Conservation (phyloP, 2,113 vertebrate species). For the Burhinus bistriatus region DNA sequence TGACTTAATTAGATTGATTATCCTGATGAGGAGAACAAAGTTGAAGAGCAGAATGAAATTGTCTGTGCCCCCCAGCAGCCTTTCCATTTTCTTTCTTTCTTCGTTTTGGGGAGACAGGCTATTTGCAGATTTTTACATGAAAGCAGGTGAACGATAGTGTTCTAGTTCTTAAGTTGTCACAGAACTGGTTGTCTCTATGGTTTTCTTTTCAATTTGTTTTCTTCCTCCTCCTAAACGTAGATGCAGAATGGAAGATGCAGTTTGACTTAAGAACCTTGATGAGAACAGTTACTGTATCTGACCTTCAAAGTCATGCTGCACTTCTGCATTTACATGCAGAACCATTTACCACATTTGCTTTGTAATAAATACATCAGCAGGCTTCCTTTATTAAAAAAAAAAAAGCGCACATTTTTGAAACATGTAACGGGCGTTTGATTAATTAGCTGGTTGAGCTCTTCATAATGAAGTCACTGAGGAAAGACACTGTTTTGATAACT, state of each 20-base stretch:
- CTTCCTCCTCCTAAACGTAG: neutral
- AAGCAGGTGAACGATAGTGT: neutral
- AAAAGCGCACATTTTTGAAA: neutral
- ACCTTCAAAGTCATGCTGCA: constrained; percentile 63
- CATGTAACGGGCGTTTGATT: neutral
- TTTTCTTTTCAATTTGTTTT: neutral
- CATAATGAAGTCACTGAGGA: constrained; percentile 5
- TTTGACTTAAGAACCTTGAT: neutral
- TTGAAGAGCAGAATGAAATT: neutral
- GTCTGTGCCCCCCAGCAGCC: neutral
- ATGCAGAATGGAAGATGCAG: constrained; percentile 16
- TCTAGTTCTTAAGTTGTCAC: neutral
- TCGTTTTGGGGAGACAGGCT: neutral
- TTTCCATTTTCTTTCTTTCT: neutral
- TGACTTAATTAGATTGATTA: neutral
- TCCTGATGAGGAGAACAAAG: neutral
- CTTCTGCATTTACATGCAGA: constrained; percentile 5
- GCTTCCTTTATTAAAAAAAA: neutral
- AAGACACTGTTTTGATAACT: constrained; percentile 51
- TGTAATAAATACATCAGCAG: constrained; percentile 8
- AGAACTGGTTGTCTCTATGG: neutral
- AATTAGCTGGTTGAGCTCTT: constrained; percentile 6
- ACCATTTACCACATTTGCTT: neutral
- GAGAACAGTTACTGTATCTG: constrained; percentile 12
- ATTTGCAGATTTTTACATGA: neutral